These are phyloP conservation scores for Meta bourneti DNA, from an alignment of 2,888 invertebrate genomes.

Conservation along the genomic window DNA sequence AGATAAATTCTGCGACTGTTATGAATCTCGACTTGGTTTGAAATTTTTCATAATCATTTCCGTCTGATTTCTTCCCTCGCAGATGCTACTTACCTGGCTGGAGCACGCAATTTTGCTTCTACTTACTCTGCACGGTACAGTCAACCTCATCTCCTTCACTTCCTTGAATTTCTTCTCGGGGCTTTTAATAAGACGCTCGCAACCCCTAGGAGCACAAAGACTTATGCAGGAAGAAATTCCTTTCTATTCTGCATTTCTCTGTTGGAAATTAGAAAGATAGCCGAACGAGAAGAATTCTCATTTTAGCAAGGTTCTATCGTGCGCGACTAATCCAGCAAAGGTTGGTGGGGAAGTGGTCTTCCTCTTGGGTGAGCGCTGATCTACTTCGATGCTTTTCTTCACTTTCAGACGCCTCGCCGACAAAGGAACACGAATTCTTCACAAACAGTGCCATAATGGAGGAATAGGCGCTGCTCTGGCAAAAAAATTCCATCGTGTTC, in stretches of 20 bases:
- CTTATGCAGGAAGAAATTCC: constrained; percentile 50
- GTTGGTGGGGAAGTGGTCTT: constrained; percentile 13
- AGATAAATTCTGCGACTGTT: too few species aligned
- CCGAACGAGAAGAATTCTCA: constrained; percentile 53
- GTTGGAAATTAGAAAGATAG: constrained; percentile 40
- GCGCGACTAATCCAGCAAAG: constrained; percentile 55
- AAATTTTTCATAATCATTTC: constrained; percentile 39
- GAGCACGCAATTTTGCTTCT: constrained; percentile 16
- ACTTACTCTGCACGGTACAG: neutral
- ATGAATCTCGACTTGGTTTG: neutral
- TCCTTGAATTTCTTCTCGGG: constrained; percentile 33
- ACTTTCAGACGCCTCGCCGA: constrained; percentile 50
- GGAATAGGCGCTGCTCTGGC: neutral
- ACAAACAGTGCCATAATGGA: constrained; percentile 42
- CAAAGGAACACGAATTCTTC: constrained; percentile 56
- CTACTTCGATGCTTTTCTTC: constrained; percentile 51
- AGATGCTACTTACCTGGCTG: constrained; percentile 13
- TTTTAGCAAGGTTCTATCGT: constrained; percentile 55
- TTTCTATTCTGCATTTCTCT: constrained; percentile 38
- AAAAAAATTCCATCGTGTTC: constrained; percentile 37
- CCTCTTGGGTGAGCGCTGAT: constrained; percentile 45
- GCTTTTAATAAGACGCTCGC: constrained; percentile 43
- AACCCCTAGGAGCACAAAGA: constrained; percentile 15
- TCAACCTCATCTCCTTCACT: neutral
- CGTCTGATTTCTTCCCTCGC: constrained; percentile 36